Evolutionary conservation across 2,888 invertebrate genomes (phyloP).

Genomic region (Hyalella azteca): DNA sequence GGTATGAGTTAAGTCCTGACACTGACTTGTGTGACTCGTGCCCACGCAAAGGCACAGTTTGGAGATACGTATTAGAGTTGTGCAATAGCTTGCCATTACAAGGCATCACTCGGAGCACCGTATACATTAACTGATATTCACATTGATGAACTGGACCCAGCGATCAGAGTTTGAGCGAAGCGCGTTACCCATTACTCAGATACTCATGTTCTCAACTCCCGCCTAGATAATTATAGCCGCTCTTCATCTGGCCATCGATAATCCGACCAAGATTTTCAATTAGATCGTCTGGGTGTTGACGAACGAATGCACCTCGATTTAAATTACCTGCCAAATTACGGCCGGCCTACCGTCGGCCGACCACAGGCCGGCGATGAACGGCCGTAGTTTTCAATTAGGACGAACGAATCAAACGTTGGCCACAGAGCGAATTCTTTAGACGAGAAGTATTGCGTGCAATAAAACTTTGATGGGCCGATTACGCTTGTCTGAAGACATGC

Average conservation of each 20-base stretch:
- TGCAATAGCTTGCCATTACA: conserved; percentile 21
- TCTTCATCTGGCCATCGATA: not conserved
- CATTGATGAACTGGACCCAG: not conserved
- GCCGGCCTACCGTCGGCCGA: too few species aligned
- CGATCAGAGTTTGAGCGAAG: not conserved
- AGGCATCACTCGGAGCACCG: conserved; percentile 9
- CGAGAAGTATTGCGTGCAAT: not conserved
- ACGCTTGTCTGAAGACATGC: not conserved
- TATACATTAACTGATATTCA: conserved; percentile 15
- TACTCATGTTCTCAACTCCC: too few species aligned
- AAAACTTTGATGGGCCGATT: not conserved
- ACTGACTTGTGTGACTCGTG: too few species aligned
- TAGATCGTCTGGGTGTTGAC: not conserved
- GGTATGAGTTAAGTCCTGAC: too few species aligned
- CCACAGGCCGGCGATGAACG: too few species aligned
- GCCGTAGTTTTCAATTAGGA: not conserved
- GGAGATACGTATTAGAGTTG: conserved; percentile 29
- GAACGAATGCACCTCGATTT: too few species aligned
- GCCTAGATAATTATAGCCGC: too few species aligned
- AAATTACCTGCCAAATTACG: too few species aligned
- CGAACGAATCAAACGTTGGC: not conserved
- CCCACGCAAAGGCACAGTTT: too few species aligned
- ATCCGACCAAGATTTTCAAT: not conserved
- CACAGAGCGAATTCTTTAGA: too few species aligned
- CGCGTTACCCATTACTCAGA: too few species aligned